phyloP scores from a whole-genome alignment of 2,888 invertebrate genomes.

The Boloria euphrosyne region DNA sequence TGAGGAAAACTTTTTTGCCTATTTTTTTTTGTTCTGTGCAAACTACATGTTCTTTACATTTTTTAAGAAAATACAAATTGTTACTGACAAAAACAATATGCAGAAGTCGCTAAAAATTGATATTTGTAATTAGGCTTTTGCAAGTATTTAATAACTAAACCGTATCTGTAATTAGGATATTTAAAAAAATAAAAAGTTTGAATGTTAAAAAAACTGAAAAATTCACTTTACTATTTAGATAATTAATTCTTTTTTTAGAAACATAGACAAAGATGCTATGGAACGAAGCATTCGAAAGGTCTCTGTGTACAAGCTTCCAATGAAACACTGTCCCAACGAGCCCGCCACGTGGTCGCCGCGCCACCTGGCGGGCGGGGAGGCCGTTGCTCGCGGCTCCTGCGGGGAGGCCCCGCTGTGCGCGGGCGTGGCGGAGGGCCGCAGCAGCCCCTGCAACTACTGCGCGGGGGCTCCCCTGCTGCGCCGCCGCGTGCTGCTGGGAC shows the following conservation, averaged over 20 bases:
- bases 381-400: conserved; percentile 30
- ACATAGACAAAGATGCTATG: conserved; percentile 40
- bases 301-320: conserved; percentile 37
- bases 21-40: too few species aligned
- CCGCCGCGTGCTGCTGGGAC: conserved; percentile 47
- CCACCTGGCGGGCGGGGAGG: conserved; percentile 45
- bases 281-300: conserved; percentile 35
- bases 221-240: too few species aligned
- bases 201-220: too few species aligned
- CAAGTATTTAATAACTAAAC: neutral
- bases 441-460: conserved; percentile 59
- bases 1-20: too few species aligned
- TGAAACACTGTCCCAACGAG: conserved; percentile 33
- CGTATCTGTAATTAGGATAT: neutral
- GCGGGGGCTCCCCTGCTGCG: conserved; percentile 63
- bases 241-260: conserved; percentile 42
- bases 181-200: too few species aligned
- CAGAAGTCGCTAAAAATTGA: too few species aligned
- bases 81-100: too few species aligned
- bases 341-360: conserved; percentile 47
- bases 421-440: conserved; percentile 39
- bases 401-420: conserved; percentile 39
- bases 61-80: too few species aligned
- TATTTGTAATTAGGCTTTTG: neutral
- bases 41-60: too few species aligned